Conservation (phyloP, 2,113 vertebrate genomes). For the Rhabdomys dilectus region DNA sequence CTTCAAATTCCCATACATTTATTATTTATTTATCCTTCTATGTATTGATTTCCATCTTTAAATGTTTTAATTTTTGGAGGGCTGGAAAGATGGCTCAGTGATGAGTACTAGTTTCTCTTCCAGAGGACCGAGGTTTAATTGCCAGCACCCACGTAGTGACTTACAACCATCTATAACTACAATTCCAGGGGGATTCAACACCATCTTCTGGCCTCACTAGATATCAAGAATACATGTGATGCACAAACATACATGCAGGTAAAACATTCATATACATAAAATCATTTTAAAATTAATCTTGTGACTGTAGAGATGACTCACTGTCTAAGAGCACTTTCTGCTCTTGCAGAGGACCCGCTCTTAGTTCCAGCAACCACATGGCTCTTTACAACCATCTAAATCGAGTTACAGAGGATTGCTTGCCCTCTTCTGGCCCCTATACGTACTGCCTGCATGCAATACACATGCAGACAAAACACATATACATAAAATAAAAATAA, state of each 20-base stretch:
- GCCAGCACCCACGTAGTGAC: background rate
- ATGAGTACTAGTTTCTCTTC: background rate
- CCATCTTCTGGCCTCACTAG: background rate
- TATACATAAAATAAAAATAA: background rate
- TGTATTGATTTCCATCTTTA: background rate
- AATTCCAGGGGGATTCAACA: background rate
- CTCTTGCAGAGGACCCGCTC: background rate
- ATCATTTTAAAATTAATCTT: background rate
- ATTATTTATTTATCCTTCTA: constrained; percentile 6
- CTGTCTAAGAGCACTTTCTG: background rate
- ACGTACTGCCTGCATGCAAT: background rate
- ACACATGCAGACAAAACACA: background rate
- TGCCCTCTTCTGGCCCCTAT: background rate
- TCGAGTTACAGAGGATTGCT: background rate
- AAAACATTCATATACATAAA: background rate
- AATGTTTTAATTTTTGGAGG: background rate
- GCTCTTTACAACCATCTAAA: background rate
- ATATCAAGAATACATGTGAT: background rate
- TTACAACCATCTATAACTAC: background rate
- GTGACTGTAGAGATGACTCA: background rate
- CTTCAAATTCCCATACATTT: background rate
- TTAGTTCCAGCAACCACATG: background rate
- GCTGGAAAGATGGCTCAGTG: background rate
- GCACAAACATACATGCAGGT: background rate
- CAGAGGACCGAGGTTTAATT: background rate